Base-by-base conservation (phyloP, 2,888 invertebrate genomes). In the Ormyrus rosae region DNA sequence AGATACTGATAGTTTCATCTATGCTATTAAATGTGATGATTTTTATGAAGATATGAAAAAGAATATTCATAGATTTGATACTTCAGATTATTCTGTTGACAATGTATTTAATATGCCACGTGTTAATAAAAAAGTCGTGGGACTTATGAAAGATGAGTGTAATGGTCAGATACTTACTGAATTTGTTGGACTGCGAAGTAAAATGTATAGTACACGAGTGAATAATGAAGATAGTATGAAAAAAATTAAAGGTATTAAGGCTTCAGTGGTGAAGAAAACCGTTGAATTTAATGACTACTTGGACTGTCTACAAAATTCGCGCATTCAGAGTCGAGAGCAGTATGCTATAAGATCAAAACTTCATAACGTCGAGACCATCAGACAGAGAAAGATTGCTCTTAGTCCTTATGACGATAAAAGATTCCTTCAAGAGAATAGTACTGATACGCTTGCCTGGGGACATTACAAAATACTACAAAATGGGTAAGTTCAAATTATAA, bases 81-180 rank as follows among this genome's bases (percentile, higher is more conserved):
- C 83, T 0, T 83, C 81, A 8, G 84, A 83, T 65, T 84, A 83
- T 69, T 13, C 56, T 0, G 7, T 10, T 72, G 83, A 75, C 11
- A 68, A 61, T 55, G 34, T 11, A 9, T 51, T 53, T 34, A 19
- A 34, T 34, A 55, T 53, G 3, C 53, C 34, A 5, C 8, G 3
- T 13, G 48, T 34, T 75, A 56, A 53, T 56, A 82, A 83, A 68
- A 87, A 88, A 83, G 81, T 86, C 4, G 53, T 87, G 4, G 87
- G 89, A 6, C 69, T 87, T 60, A 86, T 89, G 85, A 88, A 89
- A 82, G 75, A 76, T n/a, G n/a, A n/a, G n/a, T n/a, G n/a, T n/a
- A n/a, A n/a, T n/a, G n/a, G n/a, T n/a, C n/a, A n/a, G n/a, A n/a
- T n/a, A n/a, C n/a, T n/a, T n/a, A n/a, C n/a, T n/a, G n/a, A n/a